These are phyloP conservation scores for Eucera pruinosa DNA, from an alignment of 2,888 invertebrate genomes.

Conservation along the genomic window DNA sequence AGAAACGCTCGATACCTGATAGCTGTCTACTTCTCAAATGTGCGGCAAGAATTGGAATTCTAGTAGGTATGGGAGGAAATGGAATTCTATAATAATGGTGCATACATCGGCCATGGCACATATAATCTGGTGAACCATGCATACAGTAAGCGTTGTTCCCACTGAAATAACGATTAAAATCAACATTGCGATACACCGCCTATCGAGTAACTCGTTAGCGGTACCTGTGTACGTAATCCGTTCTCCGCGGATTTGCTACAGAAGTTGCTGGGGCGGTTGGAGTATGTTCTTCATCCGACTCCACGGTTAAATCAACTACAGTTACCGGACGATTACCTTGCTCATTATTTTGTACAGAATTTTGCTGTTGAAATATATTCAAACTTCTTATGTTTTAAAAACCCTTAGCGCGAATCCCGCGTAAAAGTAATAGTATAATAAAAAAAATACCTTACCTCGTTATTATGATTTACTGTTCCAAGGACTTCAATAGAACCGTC, in stretches of 20 bases:
- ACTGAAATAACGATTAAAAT: slow-evolving; percentile 42
- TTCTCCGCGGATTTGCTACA: slow-evolving; percentile 62
- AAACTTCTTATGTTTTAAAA: neutral
- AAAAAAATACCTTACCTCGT: slow-evolving; percentile 66
- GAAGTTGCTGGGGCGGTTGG: slow-evolving; percentile 66
- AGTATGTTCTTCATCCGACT: slow-evolving; percentile 85
- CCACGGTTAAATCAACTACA: slow-evolving; percentile 87
- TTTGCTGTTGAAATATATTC: slow-evolving; percentile 39
- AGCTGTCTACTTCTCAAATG: slow-evolving; percentile 62
- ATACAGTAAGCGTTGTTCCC: slow-evolving; percentile 71
- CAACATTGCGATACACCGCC: neutral
- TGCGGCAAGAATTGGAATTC: slow-evolving; percentile 66
- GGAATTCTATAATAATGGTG: slow-evolving; percentile 69
- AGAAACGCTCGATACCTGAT: slow-evolving; percentile 63
- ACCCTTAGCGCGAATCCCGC: neutral
- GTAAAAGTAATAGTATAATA: neutral
- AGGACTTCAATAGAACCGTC: slow-evolving; percentile 85
- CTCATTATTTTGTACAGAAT: slow-evolving; percentile 66
- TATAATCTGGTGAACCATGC: slow-evolving; percentile 68
- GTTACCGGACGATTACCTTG: slow-evolving; percentile 84
- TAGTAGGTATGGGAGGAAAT: slow-evolving; percentile 64
- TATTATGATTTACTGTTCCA: slow-evolving; percentile 77
- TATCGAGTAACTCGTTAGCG: slow-evolving; percentile 12
- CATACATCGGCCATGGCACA: slow-evolving; percentile 64
- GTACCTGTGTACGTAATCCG: slow-evolving; percentile 73